Evolutionary conservation across 2,113 vertebrate genomes (phyloP), one percentile per base, ranked within the genome.

Genomic region (Physeter macrocephalus): DNA sequence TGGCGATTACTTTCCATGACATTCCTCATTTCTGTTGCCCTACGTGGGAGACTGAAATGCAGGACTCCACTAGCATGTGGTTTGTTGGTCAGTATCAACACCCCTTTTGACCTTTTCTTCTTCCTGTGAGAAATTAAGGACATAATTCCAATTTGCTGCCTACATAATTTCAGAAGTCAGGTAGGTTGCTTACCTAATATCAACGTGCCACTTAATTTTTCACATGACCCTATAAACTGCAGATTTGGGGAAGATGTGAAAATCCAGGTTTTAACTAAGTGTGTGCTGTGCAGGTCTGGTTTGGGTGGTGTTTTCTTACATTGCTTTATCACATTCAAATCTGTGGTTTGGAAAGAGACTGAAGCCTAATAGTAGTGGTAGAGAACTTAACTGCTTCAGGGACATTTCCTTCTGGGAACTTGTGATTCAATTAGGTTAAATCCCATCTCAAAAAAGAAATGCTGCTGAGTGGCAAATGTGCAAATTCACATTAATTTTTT

Each of bases 281-380:
- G 66, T 80, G 80, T 62, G 59, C 46, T 74, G 29, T n/a, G 34
- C 12, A 34, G 25, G 13, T 77, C 61, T 46, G 57, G 39, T 57
- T 57, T 74, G 12, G 10, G 25, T 31, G 59, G 27, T 93, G 6
- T 64, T 94, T 96, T 88, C 83, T 85, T 39, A 62, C 29, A 21
- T n/a, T 86, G 41, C 31, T 94, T 93, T 75, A 93, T 80, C 61
- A 93, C 34, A 57, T 88, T 88, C 92, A 87, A 61, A 92, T 67
- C 71, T 72, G 41, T 62, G 86, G 61, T 88, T 89, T 93, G 67
- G 59, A 93, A 89, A 86, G 39, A 82, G 71, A 36, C 46, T 43
- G n/a, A 20, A 61, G 82, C 41, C 49, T 71, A 62, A 61, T 41
- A 61, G 25, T 43, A 71, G 46, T 27, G 27, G n/a, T 43, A 21